Base-by-base conservation (phyloP, 92 coral and sea anemone genomes). In the Micromussa lordhowensis region DNA sequence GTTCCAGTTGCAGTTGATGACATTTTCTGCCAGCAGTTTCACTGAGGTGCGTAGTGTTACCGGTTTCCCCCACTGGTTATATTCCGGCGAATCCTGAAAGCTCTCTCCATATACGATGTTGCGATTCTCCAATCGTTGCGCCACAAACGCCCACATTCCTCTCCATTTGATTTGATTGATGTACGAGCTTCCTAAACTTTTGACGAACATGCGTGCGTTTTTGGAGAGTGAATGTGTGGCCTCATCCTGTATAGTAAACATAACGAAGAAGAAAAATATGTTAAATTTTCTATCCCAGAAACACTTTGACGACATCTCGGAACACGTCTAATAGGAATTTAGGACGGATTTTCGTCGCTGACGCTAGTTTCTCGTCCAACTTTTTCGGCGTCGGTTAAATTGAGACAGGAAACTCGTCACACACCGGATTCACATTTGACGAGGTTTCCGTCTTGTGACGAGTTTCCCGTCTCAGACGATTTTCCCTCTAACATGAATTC, bases 91-190 rank as follows among this genome's bases (percentile, higher is more conserved):
- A 6, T 77, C 36, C 66, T 86, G 83, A 17, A 86, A 57, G 38
- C 89, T 86, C 79, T 94, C 96, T 21, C 95, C 98, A 18, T 73
- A 79, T 30, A 92, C 93, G 15, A 85, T 85, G 44, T 84, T 78
- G 30, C 87, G 90, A 48, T 38, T 69, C 59, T 85, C 81, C 54
- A 78, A 22, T 74, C 84, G 91, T 64, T 93, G 98, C 16, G 91
- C 82, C 29, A 93, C 96, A 80, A 95, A 90, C 38, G 96, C 98
- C 98, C 98, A 95, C 88, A 82, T 95, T 69, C 92, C 93, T 75
- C 98, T 68, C 96, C 96, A 95, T 40, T 82, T 83, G 26, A 95
- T 71, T 17, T 83, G 92, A 51, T 76, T 77, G 75, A 93, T 81
- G 84, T 89, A 95, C 49, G 63, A 30, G 54, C 98, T 95, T 35